phyloP scores from a whole-genome alignment of 2,888 invertebrate genomes.

The Pandemis corylana region DNA sequence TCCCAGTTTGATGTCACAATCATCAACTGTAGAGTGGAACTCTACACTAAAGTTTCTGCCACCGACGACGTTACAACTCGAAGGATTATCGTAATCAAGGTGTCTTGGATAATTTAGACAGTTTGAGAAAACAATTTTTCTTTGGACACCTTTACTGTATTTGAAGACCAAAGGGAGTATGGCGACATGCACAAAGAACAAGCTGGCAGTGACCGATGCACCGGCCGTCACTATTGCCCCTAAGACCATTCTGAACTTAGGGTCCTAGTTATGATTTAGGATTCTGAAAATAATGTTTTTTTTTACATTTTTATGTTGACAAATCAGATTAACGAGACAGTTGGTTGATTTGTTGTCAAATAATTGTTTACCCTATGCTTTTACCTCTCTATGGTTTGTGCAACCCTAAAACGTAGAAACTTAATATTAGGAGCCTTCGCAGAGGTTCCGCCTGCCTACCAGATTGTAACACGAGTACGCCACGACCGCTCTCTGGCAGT shows the following conservation, averaged over 20 bases:
- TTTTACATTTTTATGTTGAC: slow-evolving; percentile 13
- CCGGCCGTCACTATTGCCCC: slow-evolving; percentile 17
- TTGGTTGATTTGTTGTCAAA: background rate
- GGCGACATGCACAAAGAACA: slow-evolving; percentile 84
- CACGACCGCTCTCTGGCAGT: background rate
- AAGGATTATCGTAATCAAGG: slow-evolving; percentile 30
- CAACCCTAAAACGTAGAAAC: background rate
- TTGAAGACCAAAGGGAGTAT: slow-evolving; percentile 89
- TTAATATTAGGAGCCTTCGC: slow-evolving; percentile 1
- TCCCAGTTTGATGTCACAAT: slow-evolving; percentile 52
- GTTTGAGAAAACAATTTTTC: slow-evolving; percentile 89
- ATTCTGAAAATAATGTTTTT: slow-evolving; percentile 8
- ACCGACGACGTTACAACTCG: slow-evolving; percentile 27
- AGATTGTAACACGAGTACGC: slow-evolving; percentile 6
- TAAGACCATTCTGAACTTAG: slow-evolving; percentile 25
- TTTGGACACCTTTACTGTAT: slow-evolving; percentile 88
- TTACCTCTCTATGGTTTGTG: slow-evolving; percentile 1
- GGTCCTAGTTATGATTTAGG: background rate
- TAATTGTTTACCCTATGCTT: background rate
- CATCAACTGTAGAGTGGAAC: slow-evolving; percentile 17
- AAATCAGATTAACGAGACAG: background rate
- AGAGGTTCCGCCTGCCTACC: background rate
- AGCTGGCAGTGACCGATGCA: slow-evolving; percentile 33
- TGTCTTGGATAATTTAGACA: slow-evolving; percentile 86
- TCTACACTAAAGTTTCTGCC: slow-evolving; percentile 33